Base-by-base conservation (phyloP, 2,888 invertebrate genomes). In the Andrena hattorfiana region DNA sequence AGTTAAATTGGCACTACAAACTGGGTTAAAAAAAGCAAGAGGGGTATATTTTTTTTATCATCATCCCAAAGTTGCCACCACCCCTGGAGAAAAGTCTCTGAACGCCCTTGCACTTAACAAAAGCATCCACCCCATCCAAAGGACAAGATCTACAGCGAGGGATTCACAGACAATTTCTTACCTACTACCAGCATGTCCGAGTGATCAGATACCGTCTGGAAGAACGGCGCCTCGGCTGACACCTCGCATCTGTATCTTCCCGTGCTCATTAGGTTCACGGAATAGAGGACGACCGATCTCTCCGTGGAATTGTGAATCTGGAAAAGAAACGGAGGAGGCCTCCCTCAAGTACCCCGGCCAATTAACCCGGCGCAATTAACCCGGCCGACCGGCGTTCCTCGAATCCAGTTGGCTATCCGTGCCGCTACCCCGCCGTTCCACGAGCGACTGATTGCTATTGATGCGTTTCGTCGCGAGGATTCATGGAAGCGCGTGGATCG, bases 201-300 rank as follows among this genome's bases (percentile, higher is more conserved):
- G 92, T 96, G 96, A 92, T 96, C 96, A 62, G 96, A 96, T 81
- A 97, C 97, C 26, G 97, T 97, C 90, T 96, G 96, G 94, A 97
- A 97, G 80, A 97, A 96, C 42, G 97, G 97, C 83, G 97, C 95
- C 93, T 97, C 97, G 48, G 96, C 97, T 54, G 97, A 97, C 85
- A 97, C 97, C 94, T 97, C 97, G 92, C 97, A 97, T 85, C 97
- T 95, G 94, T 97, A 97, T 81, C 96, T 95, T 62, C 97, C 97
- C 67, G 96, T 96, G 76, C 97, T 96, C 93, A 96, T 95, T 90
- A 97, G 94, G 86, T 96, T 96, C 79, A 97, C 96, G 20, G 96
- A 96, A 82, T 95, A 95, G 90, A 97, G 94, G 85, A 95, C 95
- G 79, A 97, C 96, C 88, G 95, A 95, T 87, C 95, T 95, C 91